phyloP scores from a whole-genome alignment of 2,797 vertebrate species.

The Micropoecilia bifurca region DNA sequence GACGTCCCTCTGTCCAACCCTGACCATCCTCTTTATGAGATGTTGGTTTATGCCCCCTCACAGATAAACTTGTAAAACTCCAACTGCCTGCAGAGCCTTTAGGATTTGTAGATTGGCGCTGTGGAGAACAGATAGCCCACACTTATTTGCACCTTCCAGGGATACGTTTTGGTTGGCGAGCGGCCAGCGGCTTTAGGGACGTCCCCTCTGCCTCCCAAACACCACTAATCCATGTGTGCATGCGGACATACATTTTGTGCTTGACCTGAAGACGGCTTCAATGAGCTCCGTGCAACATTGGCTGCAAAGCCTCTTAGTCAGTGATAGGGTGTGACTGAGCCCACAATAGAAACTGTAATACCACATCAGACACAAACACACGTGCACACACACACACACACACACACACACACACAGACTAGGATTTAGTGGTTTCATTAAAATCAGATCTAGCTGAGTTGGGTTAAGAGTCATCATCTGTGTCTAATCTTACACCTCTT shows the following conservation, averaged over 20 bases:
- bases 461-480: slow-evolving; percentile 57
- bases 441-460: slow-evolving; percentile 70
- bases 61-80: background rate
- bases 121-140: slow-evolving; percentile 10
- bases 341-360: slow-evolving; percentile 77
- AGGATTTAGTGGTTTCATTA: slow-evolving; percentile 78
- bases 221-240: slow-evolving; percentile 59
- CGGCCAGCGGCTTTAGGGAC: slow-evolving; percentile 68
- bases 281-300: slow-evolving; percentile 67
- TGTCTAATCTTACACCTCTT: slow-evolving; percentile 68
- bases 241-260: slow-evolving; percentile 60
- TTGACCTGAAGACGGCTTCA: slow-evolving; percentile 69
- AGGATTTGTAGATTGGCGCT: slow-evolving; percentile 1
- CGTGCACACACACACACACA: slow-evolving; percentile 35
- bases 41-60: background rate
- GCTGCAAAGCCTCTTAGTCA: slow-evolving; percentile 75
- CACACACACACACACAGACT: slow-evolving; percentile 14
- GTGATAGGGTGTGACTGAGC: slow-evolving; percentile 74
- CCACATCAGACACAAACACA: slow-evolving; percentile 72
- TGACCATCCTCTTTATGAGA: no score
- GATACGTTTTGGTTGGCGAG: slow-evolving; percentile 63
- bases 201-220: slow-evolving; percentile 71
- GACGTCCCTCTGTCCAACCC: no score
- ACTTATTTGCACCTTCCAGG: slow-evolving; percentile 52
- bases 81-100: slow-evolving; percentile 25